Evolutionary conservation across 1,140 invertebrate species (phyloP), one percentile per base, ranked within the genome.

Genomic region (Belonocnema kinseyi): DNA sequence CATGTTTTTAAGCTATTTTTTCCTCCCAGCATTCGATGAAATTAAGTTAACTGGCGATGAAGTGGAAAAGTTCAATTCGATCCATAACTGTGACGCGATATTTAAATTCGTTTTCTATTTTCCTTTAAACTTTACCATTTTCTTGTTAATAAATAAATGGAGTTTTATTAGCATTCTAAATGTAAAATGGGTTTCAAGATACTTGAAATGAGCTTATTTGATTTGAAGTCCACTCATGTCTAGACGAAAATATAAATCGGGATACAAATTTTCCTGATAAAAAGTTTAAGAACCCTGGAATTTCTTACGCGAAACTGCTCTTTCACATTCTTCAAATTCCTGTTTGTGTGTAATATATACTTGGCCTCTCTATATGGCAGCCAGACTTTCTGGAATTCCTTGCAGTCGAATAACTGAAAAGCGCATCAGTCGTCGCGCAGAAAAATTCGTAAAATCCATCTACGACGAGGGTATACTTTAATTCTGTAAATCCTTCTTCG

Each of bases 401-500:
- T 46, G 40, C 40, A 46, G 40, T 46, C 40, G 40, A 46, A 46
- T 46, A 61, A 61, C 13, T 26, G 58, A 33, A 33, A 26, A 61
- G 58, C 58, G 58, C 21, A 61, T 61, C 58, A 61, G 58, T 61
- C 58, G 58, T 61, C 58, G 58, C 58, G 58, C 33, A 26, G 58
- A 61, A 61, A 61, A 61, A 61, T 61, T 26, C 58, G 58, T 61
- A 61, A 61, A 61, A 61, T 12, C 58, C 58, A 61, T 61, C 58
- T 21, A 33, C 21, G 58, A 61, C 58, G 21, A 26, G 26, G 21
- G 58, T 46, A 61, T 61, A 61, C 58, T 61, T 61, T 61, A 61
- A 61, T 61, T 61, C 58, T 61, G 58, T 61, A 61, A 61, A 61
- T 61, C 58, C 58, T 61, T 61, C 58, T 61, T 61, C 58, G 58